Evolutionary conservation across 2,113 vertebrate species (phyloP).

Genomic region (Hiodon alosoides): DNA sequence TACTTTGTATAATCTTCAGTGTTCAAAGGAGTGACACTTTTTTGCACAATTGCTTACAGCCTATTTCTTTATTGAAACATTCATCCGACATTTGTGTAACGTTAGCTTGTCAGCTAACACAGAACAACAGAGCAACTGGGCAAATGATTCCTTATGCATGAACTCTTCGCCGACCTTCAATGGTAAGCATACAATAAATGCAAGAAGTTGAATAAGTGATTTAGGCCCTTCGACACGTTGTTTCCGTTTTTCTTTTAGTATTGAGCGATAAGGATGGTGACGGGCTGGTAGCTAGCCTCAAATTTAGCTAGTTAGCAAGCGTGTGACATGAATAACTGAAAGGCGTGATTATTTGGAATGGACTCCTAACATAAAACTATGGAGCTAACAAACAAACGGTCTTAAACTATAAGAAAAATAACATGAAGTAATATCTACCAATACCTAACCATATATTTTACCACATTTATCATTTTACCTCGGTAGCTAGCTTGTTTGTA

Average conservation of each 20-base stretch:
- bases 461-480: no score
- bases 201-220: not conserved
- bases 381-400: no score
- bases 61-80: conserved; percentile 28
- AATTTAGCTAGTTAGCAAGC: not conserved
- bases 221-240: not conserved
- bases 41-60: not conserved
- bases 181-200: not conserved
- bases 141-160: conserved; percentile 15
- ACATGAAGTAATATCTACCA: no score
- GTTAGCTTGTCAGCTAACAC: conserved; percentile 1
- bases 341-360: not conserved
- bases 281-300: not conserved
- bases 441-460: no score
- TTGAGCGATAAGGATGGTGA: not conserved
- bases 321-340: not conserved
- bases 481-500: no score
- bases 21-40: not conserved
- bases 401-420: no score
- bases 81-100: conserved; percentile 35
- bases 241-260: not conserved
- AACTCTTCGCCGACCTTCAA: not conserved
- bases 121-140: not conserved
- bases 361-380: no score
- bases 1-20: not conserved